Evolutionary conservation across 2,888 invertebrate genomes (phyloP).

Genomic region (Marronus borbonicus): DNA sequence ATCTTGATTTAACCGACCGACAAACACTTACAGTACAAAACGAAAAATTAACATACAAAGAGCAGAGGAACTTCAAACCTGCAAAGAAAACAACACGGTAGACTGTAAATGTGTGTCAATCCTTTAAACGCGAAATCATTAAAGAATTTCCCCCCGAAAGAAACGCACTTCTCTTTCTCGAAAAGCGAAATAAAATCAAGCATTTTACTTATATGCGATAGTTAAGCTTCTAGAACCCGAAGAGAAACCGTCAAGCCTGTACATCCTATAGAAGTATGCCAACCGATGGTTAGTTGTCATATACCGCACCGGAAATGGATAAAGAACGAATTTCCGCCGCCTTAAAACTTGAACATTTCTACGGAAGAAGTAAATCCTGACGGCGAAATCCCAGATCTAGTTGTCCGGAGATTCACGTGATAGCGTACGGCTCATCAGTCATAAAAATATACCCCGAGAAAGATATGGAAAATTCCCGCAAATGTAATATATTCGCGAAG

Average conservation of each 20-base stretch:
- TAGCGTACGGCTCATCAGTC: conserved; percentile 17
- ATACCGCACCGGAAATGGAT: conserved; percentile 37
- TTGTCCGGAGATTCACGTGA: conserved; percentile 14
- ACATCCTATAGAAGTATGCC: conserved; percentile 22
- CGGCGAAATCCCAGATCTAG: background rate
- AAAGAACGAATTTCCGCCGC: conserved; percentile 42
- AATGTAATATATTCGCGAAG: conserved; percentile 16
- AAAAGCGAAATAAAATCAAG: conserved; percentile 18
- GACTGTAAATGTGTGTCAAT: no score
- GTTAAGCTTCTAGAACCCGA: background rate
- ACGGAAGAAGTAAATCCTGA: conserved; percentile 40
- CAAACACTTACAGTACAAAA: no score
- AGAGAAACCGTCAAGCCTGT: conserved; percentile 19
- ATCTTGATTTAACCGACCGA: no score
- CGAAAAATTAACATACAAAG: no score
- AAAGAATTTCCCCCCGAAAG: background rate
- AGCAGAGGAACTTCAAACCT: no score
- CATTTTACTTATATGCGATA: background rate
- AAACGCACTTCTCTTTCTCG: background rate
- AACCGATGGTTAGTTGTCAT: conserved; percentile 39
- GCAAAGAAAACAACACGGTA: no score
- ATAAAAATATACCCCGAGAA: conserved; percentile 26
- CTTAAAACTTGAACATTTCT: conserved; percentile 37
- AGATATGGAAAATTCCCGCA: background rate
- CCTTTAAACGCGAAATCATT: background rate